Evolutionary conservation across 2,797 vertebrate species (phyloP), one percentile per base, ranked within the genome.

Genomic region (Coilia nasus): DNA sequence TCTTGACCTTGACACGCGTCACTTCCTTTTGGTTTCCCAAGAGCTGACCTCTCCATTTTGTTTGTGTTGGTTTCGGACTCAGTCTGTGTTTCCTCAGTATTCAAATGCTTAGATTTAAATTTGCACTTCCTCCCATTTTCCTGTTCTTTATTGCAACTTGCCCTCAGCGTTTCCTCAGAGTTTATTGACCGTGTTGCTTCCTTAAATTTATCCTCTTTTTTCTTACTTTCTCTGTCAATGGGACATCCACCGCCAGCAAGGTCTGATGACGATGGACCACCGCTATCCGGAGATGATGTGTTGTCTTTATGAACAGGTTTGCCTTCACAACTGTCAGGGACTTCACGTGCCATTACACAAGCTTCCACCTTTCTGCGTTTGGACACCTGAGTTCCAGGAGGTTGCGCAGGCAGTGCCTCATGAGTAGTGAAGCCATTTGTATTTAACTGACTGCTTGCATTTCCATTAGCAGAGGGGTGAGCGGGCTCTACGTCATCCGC

Each of bases 281-380:
- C 5, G 17, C 9, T 78, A 14, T 78, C 71, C 11, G 3, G 7
- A 10, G 19, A 17, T 78, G 71, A 44, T 21, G 31, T 44, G 15
- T 31, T 75, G 31, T 21, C 17, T 78, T 44, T 44, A 44, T 78
- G 44, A 25, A 64, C 60, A 9, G 23, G 10, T 19, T 78, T 21
- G 35, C 35, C 6, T 9, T 78, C 71, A 44, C 41, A 10, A 17
- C 17, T 35, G 41, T 78, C 19, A 44, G 71, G 19, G 31, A 41
- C 71, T 31, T 28, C 64, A 23, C 10, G 19, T 56, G 6, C 25
- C 31, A 17, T 23, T 44, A 64, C 54, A 64, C 82, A 31, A 54
- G 50, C 41, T 2, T 91, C 91, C 12, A 91, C 81, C 81, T 92
- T 90, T 84, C 94, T 92, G 31, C 93, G 90, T 87, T 95, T 95